These are phyloP conservation scores for Myotis pilosus DNA, from an alignment of 2,797 vertebrate species.

Conservation along the genomic window DNA sequence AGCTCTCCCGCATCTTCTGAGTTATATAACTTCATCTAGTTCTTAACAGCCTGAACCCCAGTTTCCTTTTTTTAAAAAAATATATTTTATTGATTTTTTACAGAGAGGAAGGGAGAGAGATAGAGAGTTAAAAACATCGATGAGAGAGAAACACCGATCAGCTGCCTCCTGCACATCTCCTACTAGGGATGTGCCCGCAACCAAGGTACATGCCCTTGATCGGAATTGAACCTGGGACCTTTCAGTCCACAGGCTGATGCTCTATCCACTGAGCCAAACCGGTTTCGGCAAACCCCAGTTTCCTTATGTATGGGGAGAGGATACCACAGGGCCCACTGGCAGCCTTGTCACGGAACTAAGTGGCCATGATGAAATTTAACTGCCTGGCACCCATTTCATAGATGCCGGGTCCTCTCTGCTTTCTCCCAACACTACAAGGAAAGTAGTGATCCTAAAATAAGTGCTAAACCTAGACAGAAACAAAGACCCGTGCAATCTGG, in stretches of 20 bases:
- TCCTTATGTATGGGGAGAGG: background rate
- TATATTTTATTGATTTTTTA: too few relatives aligned
- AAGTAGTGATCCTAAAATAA: background rate
- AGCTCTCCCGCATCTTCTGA: background rate
- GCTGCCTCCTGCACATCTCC: too few relatives aligned
- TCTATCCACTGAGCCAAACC: too few relatives aligned
- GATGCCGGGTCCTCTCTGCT: background rate
- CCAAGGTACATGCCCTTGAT: too few relatives aligned
- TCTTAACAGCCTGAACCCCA: background rate
- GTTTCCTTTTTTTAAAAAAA: background rate
- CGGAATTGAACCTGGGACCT: too few relatives aligned
- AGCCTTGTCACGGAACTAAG: background rate
- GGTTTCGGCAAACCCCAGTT: background rate
- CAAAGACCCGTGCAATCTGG: background rate
- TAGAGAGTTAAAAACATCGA: too few relatives aligned
- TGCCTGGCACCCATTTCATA: background rate
- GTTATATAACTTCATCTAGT: background rate
- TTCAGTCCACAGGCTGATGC: too few relatives aligned
- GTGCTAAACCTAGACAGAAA: background rate
- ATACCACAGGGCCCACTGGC: background rate
- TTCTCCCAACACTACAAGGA: background rate
- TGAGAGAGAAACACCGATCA: too few relatives aligned
- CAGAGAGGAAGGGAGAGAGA: too few relatives aligned
- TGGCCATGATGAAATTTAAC: background rate
- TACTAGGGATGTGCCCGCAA: too few relatives aligned